Conservation (phyloP, 2,888 invertebrate species). For the Heliothis peltigera region DNA sequence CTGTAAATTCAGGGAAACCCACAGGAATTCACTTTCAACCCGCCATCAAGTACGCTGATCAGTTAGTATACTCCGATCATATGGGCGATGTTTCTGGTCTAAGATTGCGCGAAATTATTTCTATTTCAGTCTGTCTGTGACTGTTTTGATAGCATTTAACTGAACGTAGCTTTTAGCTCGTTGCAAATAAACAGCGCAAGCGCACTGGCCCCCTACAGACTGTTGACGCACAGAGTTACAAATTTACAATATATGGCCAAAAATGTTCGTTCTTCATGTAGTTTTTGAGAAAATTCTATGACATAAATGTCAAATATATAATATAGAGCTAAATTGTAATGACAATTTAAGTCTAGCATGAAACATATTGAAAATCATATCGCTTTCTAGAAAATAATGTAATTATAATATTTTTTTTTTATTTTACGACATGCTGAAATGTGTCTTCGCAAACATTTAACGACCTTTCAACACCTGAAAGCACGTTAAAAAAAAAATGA, state of each 20-base stretch:
- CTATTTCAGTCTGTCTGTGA: constrained; percentile 58
- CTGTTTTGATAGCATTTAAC: constrained; percentile 67
- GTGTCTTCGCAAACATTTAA: constrained; percentile 28
- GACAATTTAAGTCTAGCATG: background rate
- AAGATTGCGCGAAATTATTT: constrained; percentile 54
- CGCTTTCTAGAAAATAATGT: background rate
- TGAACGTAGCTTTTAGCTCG: constrained; percentile 72
- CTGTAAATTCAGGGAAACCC: constrained; percentile 43
- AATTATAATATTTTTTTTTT: background rate
- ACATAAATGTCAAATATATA: background rate
- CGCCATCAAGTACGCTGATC: constrained; percentile 36
- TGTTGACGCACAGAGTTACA: constrained; percentile 56
- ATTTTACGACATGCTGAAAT: constrained; percentile 8
- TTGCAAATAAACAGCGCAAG: constrained; percentile 74
- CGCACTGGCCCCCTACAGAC: constrained; percentile 85
- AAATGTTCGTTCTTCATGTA: background rate
- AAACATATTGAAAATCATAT: background rate
- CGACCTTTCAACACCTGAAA: constrained; percentile 34
- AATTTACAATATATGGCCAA: constrained; percentile 35
- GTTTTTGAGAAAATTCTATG: background rate
- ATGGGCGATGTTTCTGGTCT: constrained; percentile 30
- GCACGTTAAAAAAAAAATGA: constrained; percentile 17
- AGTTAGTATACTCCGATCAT: constrained; percentile 23
- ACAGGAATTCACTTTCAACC: constrained; percentile 40
- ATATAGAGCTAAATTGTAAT: background rate